Percentiles rank a stretch among this genome's conserved stretches.
Evolutionary conservation across 2,797 vertebrate genomes (phyloP).

Genomic region (Malacoctenus gilli): DNA sequence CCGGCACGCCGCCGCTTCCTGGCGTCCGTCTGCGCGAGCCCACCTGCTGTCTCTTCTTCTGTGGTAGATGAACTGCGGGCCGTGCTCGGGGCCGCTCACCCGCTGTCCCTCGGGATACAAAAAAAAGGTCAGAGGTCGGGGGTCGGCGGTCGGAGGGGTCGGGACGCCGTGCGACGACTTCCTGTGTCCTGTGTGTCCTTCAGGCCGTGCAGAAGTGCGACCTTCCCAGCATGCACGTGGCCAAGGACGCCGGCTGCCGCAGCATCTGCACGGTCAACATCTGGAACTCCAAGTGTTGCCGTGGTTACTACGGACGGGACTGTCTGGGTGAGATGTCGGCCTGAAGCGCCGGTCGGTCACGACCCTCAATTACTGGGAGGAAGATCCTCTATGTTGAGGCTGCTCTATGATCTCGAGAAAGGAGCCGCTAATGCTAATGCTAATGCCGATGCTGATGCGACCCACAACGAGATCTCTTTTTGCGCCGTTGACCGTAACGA

Average conservation of each 20-base stretch:
- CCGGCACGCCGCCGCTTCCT: too few species aligned
- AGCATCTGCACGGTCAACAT: conserved; percentile 79
- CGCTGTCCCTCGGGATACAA: conserved; percentile 83
- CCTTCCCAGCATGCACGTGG: conserved; percentile 29
- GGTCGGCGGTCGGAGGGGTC: too few species aligned
- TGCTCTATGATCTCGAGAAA: too few species aligned
- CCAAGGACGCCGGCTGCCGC: conserved; percentile 78
- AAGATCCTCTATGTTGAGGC: too few species aligned
- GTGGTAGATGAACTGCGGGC: conserved; percentile 83
- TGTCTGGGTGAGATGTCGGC: conserved; percentile 86
- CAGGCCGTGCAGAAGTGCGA: conserved; percentile 72
- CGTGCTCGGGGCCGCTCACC: conserved; percentile 64
- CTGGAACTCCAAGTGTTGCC: conserved; percentile 86
- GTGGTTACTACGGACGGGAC: conserved; percentile 88
- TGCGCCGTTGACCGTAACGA: too few species aligned
- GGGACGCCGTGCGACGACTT: background rate
- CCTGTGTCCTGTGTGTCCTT: background rate
- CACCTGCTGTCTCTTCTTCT: conserved; percentile 18
- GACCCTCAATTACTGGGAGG: too few species aligned
- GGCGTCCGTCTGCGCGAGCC: too few species aligned
- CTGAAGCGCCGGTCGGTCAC: too few species aligned
- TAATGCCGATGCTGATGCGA: too few species aligned
- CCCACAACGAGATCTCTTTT: too few species aligned
- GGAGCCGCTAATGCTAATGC: too few species aligned
- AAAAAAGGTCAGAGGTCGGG: conserved; percentile 80